A percentile compares a stretch with the other conserved stretches of the same genome.
Evolutionary conservation across 2,888 invertebrate genomes (phyloP).

Genomic region (Opisthograptis luteolata): DNA sequence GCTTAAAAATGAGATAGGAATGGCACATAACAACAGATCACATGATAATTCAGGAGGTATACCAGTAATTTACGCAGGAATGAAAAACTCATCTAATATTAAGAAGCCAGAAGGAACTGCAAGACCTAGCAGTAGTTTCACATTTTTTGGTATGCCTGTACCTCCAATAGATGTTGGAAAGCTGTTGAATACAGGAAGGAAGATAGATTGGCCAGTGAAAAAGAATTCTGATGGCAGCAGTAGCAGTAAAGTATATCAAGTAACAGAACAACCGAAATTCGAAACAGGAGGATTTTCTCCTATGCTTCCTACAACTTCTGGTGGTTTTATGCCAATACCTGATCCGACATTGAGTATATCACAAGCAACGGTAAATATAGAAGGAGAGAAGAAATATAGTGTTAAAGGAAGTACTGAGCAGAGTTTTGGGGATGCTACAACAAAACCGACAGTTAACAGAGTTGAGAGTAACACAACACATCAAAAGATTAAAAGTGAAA

Average conservation of each 20-base stretch:
- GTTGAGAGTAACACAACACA: slow-evolving; percentile 64
- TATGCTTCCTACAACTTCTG: slow-evolving; percentile 87
- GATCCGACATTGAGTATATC: slow-evolving; percentile 60
- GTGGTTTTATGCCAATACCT: slow-evolving; percentile 89
- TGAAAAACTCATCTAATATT: slow-evolving; percentile 62
- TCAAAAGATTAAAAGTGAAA: slow-evolving; percentile 72
- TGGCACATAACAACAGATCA: slow-evolving; percentile 58
- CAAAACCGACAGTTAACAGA: slow-evolving; percentile 53
- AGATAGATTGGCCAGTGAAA: slow-evolving; percentile 74
- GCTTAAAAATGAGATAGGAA: slow-evolving; percentile 61
- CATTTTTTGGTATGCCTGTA: slow-evolving; percentile 93
- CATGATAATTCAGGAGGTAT: slow-evolving; percentile 83
- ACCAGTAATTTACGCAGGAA: slow-evolving; percentile 77
- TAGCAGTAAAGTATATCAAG: slow-evolving; percentile 58
- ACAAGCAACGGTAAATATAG: slow-evolving; percentile 46
- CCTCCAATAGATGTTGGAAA: slow-evolving; percentile 89
- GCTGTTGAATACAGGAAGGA: slow-evolving; percentile 81
- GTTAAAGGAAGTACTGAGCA: slow-evolving; percentile 53
- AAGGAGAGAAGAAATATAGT: slow-evolving; percentile 47
- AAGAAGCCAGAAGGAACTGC: slow-evolving; percentile 60
- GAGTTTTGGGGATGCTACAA: slow-evolving; percentile 48
- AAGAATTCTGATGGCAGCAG: slow-evolving; percentile 58
- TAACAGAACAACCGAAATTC: slow-evolving; percentile 84
- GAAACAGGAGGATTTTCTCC: slow-evolving; percentile 92
- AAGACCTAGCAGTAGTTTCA: slow-evolving; percentile 86